Percentiles rank a stretch among this genome's conserved stretches.
Conservation (phyloP, 30 jellyfish, hydroid and myxozoan genomes). For the Turritopsis rubra region DNA sequence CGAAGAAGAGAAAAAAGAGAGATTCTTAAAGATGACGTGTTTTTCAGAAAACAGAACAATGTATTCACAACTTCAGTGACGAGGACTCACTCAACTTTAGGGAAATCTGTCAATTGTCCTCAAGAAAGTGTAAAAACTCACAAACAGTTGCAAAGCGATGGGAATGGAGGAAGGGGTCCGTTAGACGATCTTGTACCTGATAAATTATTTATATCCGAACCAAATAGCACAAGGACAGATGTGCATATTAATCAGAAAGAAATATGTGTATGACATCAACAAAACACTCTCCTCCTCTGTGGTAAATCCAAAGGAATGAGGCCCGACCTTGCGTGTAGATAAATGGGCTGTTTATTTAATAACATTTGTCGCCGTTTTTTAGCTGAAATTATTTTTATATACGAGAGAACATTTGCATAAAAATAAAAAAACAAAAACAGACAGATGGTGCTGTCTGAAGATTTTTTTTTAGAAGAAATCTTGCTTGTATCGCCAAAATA, state of each 20-base stretch:
- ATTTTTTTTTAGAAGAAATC: background rate
- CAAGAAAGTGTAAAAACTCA: background rate
- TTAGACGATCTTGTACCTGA: conserved; percentile 1
- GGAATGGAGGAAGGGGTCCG: background rate
- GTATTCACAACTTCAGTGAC: background rate
- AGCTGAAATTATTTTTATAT: background rate
- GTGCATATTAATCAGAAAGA: background rate
- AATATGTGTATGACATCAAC: background rate
- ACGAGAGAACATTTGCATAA: background rate
- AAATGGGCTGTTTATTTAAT: background rate
- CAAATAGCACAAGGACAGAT: background rate
- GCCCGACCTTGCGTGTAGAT: background rate
- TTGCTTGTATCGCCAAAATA: background rate
- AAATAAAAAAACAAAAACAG: background rate
- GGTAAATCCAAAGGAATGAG: background rate
- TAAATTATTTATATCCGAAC: conserved; percentile 11
- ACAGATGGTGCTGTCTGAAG: background rate
- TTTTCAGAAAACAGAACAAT: background rate
- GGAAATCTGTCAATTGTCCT: background rate
- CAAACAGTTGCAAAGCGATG: background rate
- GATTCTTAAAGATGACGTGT: background rate
- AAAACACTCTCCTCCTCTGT: background rate
- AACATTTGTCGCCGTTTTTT: background rate
- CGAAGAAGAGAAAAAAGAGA: background rate
- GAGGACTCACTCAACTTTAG: too few relatives aligned